These are phyloP conservation scores for Drosophila kanapiae DNA, from an alignment of 1,140 invertebrate genomes.

Conservation along the genomic window DNA sequence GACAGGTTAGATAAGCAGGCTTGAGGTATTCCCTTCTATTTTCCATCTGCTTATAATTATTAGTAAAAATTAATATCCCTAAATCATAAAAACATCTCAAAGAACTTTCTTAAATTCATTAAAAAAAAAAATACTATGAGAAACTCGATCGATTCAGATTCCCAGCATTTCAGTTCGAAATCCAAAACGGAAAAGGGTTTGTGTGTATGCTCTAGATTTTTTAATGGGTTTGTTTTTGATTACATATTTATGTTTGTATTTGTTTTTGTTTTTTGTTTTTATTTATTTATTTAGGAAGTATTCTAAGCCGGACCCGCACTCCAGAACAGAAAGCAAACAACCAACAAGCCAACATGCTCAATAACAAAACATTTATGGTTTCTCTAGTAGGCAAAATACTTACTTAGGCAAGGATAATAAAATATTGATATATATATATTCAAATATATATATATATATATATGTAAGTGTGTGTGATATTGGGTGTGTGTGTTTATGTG, in stretches of 20 bases:
- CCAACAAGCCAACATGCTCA: conserved; percentile 81
- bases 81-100: neutral
- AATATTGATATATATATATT: conserved; percentile 44
- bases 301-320: conserved; percentile 68
- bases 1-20: too few relatives aligned
- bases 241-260: conserved; percentile 35
- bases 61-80: neutral
- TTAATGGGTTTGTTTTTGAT: conserved; percentile 19
- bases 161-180: conserved; percentile 24
- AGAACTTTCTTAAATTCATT: neutral
- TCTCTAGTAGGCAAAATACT: conserved; percentile 60
- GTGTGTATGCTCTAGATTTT: conserved; percentile 32
- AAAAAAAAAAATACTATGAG: neutral
- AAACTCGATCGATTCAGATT: conserved; percentile 20
- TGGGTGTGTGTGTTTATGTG: conserved; percentile 41
- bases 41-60: neutral
- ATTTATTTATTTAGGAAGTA: conserved; percentile 36
- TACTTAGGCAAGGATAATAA: conserved; percentile 64
- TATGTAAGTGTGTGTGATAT: too few relatives aligned
- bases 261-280: conserved; percentile 3
- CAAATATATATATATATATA: conserved; percentile 21
- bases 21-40: too few relatives aligned
- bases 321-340: conserved; percentile 79
- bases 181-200: conserved; percentile 56
- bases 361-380: conserved; percentile 71